Base-by-base conservation (phyloP, 2,113 vertebrate species). In the Plecturocebus donacophilus region DNA sequence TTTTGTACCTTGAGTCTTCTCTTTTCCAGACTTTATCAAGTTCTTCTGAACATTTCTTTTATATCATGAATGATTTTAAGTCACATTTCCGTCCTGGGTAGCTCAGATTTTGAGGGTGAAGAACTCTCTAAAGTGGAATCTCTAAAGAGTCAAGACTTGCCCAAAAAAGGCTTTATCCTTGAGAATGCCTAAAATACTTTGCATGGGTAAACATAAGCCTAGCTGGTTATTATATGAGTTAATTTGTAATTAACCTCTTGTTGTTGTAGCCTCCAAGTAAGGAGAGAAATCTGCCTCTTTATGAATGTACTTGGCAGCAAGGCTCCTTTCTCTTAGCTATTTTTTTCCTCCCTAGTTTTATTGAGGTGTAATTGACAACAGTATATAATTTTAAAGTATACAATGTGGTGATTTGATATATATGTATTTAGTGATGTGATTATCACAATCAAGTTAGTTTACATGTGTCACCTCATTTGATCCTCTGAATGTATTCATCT, bases 71-170 rank as follows among this genome's bases (percentile, higher is more conserved):
- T 77, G 82, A 93, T 89, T 88, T 91, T 89, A 92, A 92, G 58
- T 91, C 40, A 52, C 11, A 64, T 75, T 81, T 73, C 27, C 35
- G 32, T 88, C 27, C 8, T 86, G 32, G 47, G n/a, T 64, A 96
- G 80, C 40, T 92, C 49, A 75, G n/a, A 83, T 79, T 97, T 89
- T 90, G 32, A 90, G 32, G 90, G 16, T 87, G 47, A 91, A 32
- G 14, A 42, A 77, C 27, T 93, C 66, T 95, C 19, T 92, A 8
- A 66, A 85, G 32, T 84, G 27, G 76, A 94, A 88, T 93, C 64
- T 32, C 6, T 95, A 93, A 66, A 58, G 3, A 54, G 52, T 64
- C 56, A 86, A 81, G n/a, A 90, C 49, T 32, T 71, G 27, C 13
- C 16, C 49, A 42, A 70, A 66, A 97, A 95, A 68, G 20, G 17